Evolutionary conservation across 2,797 vertebrate species (phyloP), one percentile per base, ranked within the genome.

Genomic region (Tinamus major): DNA sequence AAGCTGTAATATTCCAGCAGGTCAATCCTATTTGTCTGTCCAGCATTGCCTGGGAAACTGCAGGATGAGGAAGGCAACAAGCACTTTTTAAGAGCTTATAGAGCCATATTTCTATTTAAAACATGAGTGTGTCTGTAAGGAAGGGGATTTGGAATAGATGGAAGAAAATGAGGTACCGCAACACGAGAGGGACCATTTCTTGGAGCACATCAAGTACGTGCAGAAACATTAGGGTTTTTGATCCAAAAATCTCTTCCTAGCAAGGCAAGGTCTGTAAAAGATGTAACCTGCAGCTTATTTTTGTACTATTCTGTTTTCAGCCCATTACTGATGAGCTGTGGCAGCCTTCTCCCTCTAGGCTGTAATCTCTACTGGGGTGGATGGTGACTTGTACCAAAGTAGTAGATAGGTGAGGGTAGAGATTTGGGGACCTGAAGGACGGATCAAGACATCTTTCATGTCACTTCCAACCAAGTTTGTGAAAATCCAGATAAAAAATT

Each of bases 101-200:
- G 33, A 35, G 14, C 53, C 56, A 3, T 29, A 37, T 90, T 86
- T 94, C 24, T 84, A 10, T 84, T 93, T 82, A 61, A 77, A 95
- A 65, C 65, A 39, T 62, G 3, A 26, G 0, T 6, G 6, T 77
- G 10, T 70, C 44, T 78, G 33, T 62, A 29, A 65, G 64, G 53
- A 87, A 71, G 29, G 17, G 6, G 8, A 51, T 68, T 92, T 91
- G 42, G 31, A 89, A 91, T 56, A 19, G 10, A 70, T 58, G n/a
- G 64, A 67, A 68, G 20, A 82, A 90, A 91, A 85, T 75, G 0
- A 65, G 80, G 29, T 86, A 10, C 5, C 31, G 69, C 21, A 10
- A 79, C 48, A 20, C 48, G 85, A 72, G 26, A 92, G 19, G n/a
- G 92, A 31, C 21, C 31, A 42, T 77, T 92, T 81, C 64, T 62